These are phyloP conservation scores for Sphaerophoria rueppellii DNA, from an alignment of 2,888 invertebrate species.

Conservation along the genomic window DNA sequence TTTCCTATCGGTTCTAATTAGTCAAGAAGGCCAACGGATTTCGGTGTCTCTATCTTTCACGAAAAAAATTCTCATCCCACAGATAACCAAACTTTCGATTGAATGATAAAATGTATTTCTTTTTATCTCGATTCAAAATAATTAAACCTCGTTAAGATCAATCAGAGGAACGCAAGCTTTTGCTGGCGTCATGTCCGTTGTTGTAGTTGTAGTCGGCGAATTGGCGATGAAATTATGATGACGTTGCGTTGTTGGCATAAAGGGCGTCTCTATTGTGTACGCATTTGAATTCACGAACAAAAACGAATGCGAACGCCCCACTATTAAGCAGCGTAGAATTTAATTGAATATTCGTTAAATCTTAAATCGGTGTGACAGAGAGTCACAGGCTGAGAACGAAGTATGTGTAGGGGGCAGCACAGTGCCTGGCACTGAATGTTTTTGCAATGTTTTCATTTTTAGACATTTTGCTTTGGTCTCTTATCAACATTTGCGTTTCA, in stretches of 20 bases:
- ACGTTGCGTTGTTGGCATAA: constrained; percentile 26
- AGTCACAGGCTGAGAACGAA: neutral
- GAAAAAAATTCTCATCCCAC: neutral
- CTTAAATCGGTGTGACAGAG: neutral
- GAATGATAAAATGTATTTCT: constrained; percentile 4
- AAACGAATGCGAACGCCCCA: constrained; percentile 57
- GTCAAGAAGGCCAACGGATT: neutral
- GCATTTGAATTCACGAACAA: constrained; percentile 35
- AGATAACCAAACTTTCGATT: neutral
- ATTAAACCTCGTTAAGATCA: constrained; percentile 66
- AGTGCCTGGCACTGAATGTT: constrained; percentile 60
- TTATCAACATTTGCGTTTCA: constrained; percentile 15
- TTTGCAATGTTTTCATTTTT: neutral
- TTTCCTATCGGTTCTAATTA: constrained; percentile 24
- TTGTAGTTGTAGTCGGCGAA: too few relatives aligned
- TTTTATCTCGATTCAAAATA: constrained; percentile 32
- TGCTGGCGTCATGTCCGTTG: neutral
- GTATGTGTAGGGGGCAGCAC: neutral
- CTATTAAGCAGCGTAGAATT: constrained; percentile 31
- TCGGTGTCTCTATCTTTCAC: neutral
- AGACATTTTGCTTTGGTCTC: constrained; percentile 35
- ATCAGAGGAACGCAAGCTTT: constrained; percentile 38
- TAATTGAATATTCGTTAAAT: neutral
- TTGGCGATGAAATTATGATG: neutral
- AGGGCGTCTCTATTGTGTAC: constrained; percentile 62